Base-by-base conservation (phyloP, 1,140 invertebrate genomes). In the Pseudomyrmex flavicornis region DNA sequence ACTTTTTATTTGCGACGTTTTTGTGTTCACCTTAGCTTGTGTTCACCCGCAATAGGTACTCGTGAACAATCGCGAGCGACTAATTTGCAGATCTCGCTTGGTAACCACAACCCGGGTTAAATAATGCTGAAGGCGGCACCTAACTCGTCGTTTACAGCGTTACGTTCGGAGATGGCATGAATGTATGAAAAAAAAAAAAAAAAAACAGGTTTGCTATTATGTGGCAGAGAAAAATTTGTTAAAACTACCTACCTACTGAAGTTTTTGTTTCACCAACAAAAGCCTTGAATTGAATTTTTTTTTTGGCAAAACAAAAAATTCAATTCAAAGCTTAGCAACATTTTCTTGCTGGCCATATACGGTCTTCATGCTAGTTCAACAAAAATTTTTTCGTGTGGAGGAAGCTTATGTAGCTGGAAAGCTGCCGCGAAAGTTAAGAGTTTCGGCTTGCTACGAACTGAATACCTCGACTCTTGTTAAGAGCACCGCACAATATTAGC, bases 121-220 rank as follows among this genome's bases (percentile, higher is more conserved):
- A 73, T 83, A 83, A 83, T 66, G 50, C 48, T 50, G 59, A 83
- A 58, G 74, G 73, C 62, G 62, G 35, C 76, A 12, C 50, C 17
- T 75, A 83, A 83, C 76, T 77, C 73, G 73, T 66, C 80, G 74
- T 77, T 83, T 77, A 77, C 73, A 17, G 20, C 52, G 12, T 76
- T 65, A 76, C 50, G 26, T 76, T 35, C n/a, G 22, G 22, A 2
- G 52, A 46, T n/a, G 48, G 61, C 59, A 76, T 20, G 48, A 83
- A 77, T 77, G 35, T 5, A 35, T 5, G 35, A 35, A 35, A 35
- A 35, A 35, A 35, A 35, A 35, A 35, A 26, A 26, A 26, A 3
- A 26, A 26, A 26, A 26, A 26, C 2, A 26, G 35, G 4, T 35
- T 35, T 35, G 35, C 35, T 26, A 26, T 26, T 26, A 26, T 26